A percentile compares a stretch with the other conserved stretches of the same genome.
Conservation (phyloP, 2,888 invertebrate species). For the Campoplex capitator region DNA sequence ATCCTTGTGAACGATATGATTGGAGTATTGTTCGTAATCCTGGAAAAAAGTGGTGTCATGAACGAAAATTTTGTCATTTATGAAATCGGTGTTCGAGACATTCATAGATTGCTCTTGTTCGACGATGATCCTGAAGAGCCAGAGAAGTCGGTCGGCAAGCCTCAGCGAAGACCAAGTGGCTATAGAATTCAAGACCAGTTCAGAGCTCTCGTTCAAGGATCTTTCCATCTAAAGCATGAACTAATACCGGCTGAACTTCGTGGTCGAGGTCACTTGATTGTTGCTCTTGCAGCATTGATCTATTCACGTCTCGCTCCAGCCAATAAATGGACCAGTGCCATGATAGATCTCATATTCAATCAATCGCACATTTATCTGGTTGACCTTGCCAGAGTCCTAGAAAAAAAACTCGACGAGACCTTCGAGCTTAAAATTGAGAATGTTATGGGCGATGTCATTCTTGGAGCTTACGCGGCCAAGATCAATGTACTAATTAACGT, state of each 20-base stretch:
- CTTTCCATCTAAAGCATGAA: slow-evolving; percentile 78
- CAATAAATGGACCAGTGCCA: slow-evolving; percentile 79
- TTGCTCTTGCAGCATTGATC: slow-evolving; percentile 78
- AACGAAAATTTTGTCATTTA: slow-evolving; percentile 80
- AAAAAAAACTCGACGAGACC: slow-evolving; percentile 75
- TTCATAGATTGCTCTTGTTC: slow-evolving; percentile 65
- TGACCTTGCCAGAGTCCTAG: slow-evolving; percentile 78
- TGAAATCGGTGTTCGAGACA: slow-evolving; percentile 71
- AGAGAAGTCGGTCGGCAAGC: slow-evolving; percentile 66
- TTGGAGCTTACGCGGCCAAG: slow-evolving; percentile 81
- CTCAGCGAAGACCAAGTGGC: slow-evolving; percentile 76
- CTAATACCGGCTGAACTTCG: slow-evolving; percentile 75
- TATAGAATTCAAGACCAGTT: slow-evolving; percentile 75
- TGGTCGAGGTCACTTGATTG: slow-evolving; percentile 76
- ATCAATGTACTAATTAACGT: slow-evolving; percentile 78
- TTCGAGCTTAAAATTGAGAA: slow-evolving; percentile 78
- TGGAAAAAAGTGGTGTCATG: slow-evolving; percentile 78
- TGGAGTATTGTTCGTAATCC: slow-evolving; percentile 78
- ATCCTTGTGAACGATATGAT: slow-evolving; percentile 77
- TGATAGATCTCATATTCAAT: slow-evolving; percentile 82
- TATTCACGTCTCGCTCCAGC: slow-evolving; percentile 79
- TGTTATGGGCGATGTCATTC: slow-evolving; percentile 78
- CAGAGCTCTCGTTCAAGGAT: slow-evolving; percentile 79
- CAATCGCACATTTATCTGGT: slow-evolving; percentile 81
- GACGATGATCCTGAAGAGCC: slow-evolving; percentile 67